Percentiles rank a stretch among this genome's conserved stretches.
Evolutionary conservation across 2,113 vertebrate species (phyloP).

Genomic region (Felis chaus): DNA sequence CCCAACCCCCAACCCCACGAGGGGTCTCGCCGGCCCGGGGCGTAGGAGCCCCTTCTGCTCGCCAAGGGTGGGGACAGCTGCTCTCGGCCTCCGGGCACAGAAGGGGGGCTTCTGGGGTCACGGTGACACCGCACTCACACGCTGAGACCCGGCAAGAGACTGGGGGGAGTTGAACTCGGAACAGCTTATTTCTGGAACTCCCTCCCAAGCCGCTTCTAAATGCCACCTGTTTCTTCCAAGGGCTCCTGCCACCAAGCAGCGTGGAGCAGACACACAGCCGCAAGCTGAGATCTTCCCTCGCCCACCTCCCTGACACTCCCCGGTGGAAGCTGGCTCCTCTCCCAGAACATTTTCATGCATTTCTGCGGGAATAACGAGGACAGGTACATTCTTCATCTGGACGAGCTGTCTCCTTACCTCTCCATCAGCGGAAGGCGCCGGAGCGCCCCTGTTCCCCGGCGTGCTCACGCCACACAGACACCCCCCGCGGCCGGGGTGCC

Average conservation of each 20-base stretch:
- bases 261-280: too few species aligned
- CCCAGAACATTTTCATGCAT: neutral
- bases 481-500: accelerated
- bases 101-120: neutral
- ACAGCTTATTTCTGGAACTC: neutral
- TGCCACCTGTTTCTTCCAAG: neutral
- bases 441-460: accelerated
- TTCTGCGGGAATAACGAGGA: neutral
- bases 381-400: neutral
- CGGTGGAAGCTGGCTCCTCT: neutral
- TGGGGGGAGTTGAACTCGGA: accelerated
- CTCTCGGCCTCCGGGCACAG: neutral
- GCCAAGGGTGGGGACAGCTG: accelerated
- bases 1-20: neutral
- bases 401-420: neutral
- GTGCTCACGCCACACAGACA: accelerated
- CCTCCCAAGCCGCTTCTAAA: neutral
- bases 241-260: accelerated
- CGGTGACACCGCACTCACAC: accelerated
- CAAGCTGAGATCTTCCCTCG: accelerated
- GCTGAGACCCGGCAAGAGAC: neutral
- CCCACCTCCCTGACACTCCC: accelerated
- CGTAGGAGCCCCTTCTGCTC: neutral
- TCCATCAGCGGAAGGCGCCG: accelerated
- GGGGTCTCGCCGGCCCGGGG: neutral